A percentile compares a stretch with the other conserved stretches of the same genome.
Conservation (phyloP, 2,797 vertebrate species). For the Sebastiscus albofasciatus region DNA sequence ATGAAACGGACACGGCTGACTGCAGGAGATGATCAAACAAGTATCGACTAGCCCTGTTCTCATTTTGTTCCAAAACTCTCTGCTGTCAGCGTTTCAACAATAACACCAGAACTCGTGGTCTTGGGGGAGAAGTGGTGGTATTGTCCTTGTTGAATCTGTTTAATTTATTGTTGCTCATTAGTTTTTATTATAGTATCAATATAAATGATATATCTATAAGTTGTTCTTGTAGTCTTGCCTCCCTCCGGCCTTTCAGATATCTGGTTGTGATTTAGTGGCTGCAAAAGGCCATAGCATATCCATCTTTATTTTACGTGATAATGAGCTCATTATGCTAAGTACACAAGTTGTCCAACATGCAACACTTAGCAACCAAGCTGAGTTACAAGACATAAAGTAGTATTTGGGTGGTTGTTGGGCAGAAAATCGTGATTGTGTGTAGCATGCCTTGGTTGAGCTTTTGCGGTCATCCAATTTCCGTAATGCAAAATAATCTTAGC, state of each 20-base stretch:
- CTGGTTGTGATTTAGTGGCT: neutral
- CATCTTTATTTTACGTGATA: neutral
- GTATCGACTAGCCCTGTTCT: constrained; percentile 22
- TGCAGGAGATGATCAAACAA: constrained; percentile 12
- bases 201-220: no score
- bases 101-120: neutral
- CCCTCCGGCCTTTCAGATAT: neutral
- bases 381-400: neutral
- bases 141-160: no score
- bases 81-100: constrained; percentile 10
- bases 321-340: neutral
- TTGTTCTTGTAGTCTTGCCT: no score
- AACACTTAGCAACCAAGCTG: neutral
- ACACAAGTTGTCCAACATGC: neutral
- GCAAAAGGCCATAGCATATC: neutral
- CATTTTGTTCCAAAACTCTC: constrained; percentile 12
- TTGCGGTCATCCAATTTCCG: no score
- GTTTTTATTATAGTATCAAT: neutral
- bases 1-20: neutral
- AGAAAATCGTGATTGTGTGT: no score
- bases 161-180: neutral
- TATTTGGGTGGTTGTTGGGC: neutral
- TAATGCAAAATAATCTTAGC: no score
- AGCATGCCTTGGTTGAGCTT: no score
- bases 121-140: neutral